Evolutionary conservation across 2,888 invertebrate genomes (phyloP).

Genomic region (Mimachlamys varia): DNA sequence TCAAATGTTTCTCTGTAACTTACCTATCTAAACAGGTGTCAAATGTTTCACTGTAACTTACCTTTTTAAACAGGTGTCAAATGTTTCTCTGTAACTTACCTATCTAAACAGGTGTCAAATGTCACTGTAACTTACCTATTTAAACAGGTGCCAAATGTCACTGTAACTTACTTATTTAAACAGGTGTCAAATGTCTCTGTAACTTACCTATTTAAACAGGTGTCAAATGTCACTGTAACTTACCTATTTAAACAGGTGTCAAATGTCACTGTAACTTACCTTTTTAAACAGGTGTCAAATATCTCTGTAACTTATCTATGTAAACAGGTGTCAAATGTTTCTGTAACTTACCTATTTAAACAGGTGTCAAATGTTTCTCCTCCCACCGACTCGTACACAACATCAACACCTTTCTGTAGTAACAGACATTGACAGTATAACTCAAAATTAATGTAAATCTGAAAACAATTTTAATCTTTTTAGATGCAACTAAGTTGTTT

Average conservation of each 20-base stretch:
- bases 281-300: constrained; percentile 59
- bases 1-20: no score
- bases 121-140: constrained; percentile 65
- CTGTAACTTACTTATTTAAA: no score
- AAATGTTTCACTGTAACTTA: no score
- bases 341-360: constrained; percentile 69
- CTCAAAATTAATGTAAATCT: neutral
- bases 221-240: constrained; percentile 39
- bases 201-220: constrained; percentile 69
- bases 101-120: constrained; percentile 55
- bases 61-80: constrained; percentile 40
- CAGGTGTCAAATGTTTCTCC: constrained; percentile 77
- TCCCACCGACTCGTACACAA: constrained; percentile 79
- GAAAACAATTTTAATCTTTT: neutral
- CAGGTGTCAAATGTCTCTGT: no score
- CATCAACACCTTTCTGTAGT: constrained; percentile 76
- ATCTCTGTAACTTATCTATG: constrained; percentile 65
- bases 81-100: no score
- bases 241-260: constrained; percentile 75
- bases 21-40: no score
- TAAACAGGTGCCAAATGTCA: constrained; percentile 74
- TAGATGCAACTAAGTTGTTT: no score
- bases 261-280: constrained; percentile 73
- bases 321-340: constrained; percentile 48
- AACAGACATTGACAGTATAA: neutral